Evolutionary conservation across 2,888 invertebrate genomes (phyloP).

Genomic region (Elgonia sp.): DNA sequence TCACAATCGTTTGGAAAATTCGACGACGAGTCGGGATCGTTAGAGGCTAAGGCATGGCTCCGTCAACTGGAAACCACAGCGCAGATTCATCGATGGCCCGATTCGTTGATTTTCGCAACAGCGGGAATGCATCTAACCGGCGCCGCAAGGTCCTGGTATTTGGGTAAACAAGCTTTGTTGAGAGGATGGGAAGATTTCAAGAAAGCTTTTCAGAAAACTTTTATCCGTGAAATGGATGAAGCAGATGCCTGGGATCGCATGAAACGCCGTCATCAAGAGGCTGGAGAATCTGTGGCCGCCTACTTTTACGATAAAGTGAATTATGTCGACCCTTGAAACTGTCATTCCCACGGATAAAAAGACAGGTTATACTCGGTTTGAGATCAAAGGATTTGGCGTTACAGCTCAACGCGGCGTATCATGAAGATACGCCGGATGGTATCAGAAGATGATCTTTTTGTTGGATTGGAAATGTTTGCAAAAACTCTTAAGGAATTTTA

Average conservation of each 20-base stretch:
- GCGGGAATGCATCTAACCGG: neutral
- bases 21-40: neutral
- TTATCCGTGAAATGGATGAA: neutral
- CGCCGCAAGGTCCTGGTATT: neutral
- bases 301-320: slow-evolving; percentile 68
- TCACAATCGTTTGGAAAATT: neutral
- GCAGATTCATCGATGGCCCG: neutral
- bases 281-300: neutral
- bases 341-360: neutral
- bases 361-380: slow-evolving; percentile 3
- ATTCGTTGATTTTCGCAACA: neutral
- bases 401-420: neutral
- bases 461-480: neutral
- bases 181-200: neutral
- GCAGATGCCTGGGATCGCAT: slow-evolving; percentile 13
- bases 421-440: too few species aligned
- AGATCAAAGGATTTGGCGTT: neutral
- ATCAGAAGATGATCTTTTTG: slow-evolving; percentile 6
- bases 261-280: neutral
- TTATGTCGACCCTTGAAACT: slow-evolving; percentile 40
- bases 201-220: slow-evolving; percentile 15
- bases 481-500: neutral
- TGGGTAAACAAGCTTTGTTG: neutral
- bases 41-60: neutral
- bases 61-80: neutral